These are phyloP conservation scores for Arenaria interpres DNA, from an alignment of 2,113 vertebrate genomes.

Conservation along the genomic window DNA sequence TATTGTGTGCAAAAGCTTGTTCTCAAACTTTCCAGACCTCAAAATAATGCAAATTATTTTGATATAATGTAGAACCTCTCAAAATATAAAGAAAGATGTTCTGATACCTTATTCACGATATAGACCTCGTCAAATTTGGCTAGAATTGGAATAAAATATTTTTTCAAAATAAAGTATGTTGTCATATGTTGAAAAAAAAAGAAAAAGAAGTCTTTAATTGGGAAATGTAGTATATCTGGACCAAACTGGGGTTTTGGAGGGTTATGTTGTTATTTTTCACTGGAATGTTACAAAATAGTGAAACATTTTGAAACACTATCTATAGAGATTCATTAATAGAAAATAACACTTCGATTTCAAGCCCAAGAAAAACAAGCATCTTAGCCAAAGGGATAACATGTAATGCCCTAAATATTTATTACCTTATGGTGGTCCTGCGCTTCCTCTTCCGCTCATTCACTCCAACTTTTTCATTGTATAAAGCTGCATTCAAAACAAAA, in stretches of 20 bases:
- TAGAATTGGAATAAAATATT: background rate
- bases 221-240: background rate
- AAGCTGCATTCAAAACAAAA: slow-evolving; percentile 74
- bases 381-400: background rate
- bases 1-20: background rate
- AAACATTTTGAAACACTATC: background rate
- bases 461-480: slow-evolving; percentile 94
- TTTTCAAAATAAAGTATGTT: background rate
- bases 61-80: background rate
- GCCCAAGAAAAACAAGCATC: background rate
- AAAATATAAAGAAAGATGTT: background rate
- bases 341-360: background rate
- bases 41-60: background rate
- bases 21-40: background rate
- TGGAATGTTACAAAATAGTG: background rate
- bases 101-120: background rate
- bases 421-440: slow-evolving; percentile 97
- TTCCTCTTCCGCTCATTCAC: slow-evolving; percentile 95
- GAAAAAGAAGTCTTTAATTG: background rate
- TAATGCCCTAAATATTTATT: slow-evolving; percentile 1
- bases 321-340: background rate
- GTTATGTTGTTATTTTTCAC: background rate
- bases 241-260: background rate
- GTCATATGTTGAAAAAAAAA: background rate
- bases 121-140: background rate